Base-by-base conservation (phyloP, 1,140 invertebrate species). In the Drosophila santomea region DNA sequence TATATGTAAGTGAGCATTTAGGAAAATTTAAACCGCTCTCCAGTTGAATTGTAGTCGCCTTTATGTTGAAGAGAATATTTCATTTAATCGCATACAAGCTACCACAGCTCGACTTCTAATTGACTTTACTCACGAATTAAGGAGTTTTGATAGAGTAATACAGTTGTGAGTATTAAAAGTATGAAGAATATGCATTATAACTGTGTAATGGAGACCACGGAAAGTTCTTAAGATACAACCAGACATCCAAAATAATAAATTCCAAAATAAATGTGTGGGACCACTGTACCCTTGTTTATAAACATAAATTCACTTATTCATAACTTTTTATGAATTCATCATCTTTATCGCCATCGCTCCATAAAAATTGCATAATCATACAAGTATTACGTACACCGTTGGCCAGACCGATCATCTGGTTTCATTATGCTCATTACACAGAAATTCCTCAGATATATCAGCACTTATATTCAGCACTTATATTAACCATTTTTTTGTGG, bases 331-430 rank as follows among this genome's bases (percentile, higher is more conserved):
- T 78, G 76, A 83, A 86, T 76, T 78, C 78, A 83, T 90, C 85
- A 78, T 58, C 48, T 80, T 90, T 78, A 90, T 85, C 76, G 71
- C 85, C 61, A 85, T 72, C 72, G 71, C 77, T 44, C 47, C 78
- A 77, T 80, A 77, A 84, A 86, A 81, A 80, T 85, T 79, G 85
- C 76, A 73, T 83, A 89, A 80, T 78, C 80, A 80, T 80, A 80
- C 85, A 80, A 51, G 54, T 52, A 67, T 69, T 79, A 77, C 72
- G 77, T 51, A 25, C 38, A 57, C 35, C 41, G 55, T 52, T 44
- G 47, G 25, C 45, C 54, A 54, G 25, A 32, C 68, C 41, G 74
- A 43, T 60, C 60, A 47, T 39, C 36, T 59, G 41, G 39, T 52
- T 74, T 52, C 61, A 67, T 62, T 64, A 58, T 56, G 36, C 74